Percentiles rank a stretch among this genome's conserved stretches.
Evolutionary conservation across 2,797 vertebrate genomes (phyloP).

Genomic region (Onychomys arenicola): DNA sequence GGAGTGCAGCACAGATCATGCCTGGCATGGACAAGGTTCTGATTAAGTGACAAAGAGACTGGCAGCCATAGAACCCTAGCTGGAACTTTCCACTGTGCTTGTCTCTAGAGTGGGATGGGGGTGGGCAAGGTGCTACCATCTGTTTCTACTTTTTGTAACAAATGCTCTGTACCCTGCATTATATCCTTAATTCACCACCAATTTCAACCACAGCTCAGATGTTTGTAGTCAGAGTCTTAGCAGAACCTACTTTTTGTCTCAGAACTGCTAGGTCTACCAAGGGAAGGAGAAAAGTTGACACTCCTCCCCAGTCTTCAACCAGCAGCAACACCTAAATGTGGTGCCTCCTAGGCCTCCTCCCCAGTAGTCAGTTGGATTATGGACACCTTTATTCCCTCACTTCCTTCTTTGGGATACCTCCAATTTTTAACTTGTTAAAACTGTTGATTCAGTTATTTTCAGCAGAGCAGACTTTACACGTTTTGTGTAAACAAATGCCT

Average conservation of each 20-base stretch:
- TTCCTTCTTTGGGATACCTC: neutral
- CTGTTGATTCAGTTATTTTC: neutral
- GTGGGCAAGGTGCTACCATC: neutral
- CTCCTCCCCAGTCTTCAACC: neutral
- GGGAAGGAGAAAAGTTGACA: neutral
- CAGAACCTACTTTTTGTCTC: neutral
- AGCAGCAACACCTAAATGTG: neutral
- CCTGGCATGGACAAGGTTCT: neutral
- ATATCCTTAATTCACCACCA: neutral
- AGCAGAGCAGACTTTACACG: conserved; percentile 14
- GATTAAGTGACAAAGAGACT: neutral
- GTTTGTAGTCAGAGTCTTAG: neutral
- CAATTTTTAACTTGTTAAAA: conserved; percentile 33
- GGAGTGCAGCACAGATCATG: neutral
- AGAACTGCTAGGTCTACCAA: neutral
- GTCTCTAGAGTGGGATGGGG: neutral
- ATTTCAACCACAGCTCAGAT: neutral
- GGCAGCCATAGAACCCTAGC: conserved; percentile 66
- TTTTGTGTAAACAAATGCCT: conserved; percentile 60
- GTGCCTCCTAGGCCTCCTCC: neutral
- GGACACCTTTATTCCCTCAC: neutral
- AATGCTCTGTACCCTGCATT: neutral
- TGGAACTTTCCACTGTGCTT: conserved; percentile 21
- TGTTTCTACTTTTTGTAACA: conserved; percentile 61
- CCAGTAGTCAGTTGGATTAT: neutral